Base-by-base conservation (phyloP, 1,140 invertebrate species). In the Calliphora vicina region DNA sequence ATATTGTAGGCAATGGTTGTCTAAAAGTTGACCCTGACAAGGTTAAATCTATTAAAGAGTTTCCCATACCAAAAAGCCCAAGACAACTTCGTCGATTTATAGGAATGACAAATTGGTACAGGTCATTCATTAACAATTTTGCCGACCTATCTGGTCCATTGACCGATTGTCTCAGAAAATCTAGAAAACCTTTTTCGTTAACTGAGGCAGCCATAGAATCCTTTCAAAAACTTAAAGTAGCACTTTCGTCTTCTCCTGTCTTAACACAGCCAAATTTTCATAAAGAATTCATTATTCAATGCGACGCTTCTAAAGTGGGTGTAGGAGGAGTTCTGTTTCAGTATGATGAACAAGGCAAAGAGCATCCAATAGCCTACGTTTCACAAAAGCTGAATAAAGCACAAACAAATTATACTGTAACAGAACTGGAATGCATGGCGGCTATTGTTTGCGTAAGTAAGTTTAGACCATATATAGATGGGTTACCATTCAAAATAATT, bases 61-160 rank as follows among this genome's bases (percentile, higher is more conserved):
- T n/a, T n/a, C n/a, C n/a, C n/a, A n/a, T n/a, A n/a, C n/a, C n/a
- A n/a, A n/a, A n/a, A n/a, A n/a, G n/a, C n/a, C n/a, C n/a, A n/a
- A n/a, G n/a, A n/a, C n/a, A n/a, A n/a, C n/a, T n/a, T n/a, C n/a
- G n/a, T n/a, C n/a, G n/a, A n/a, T n/a, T n/a, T n/a, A n/a, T n/a
- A n/a, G n/a, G n/a, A n/a, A n/a, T n/a, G n/a, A n/a, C n/a, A n/a
- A n/a, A 86, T 0, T 91, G 89, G 89, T 91, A 91, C 71, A 82
- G 89, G 0, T 20, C 85, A 0, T 91, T 91, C 80, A 85, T 91
- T 1, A 61, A 82, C 0, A 84, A 90, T 50, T 91, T 89, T 82
- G 85, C 90, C 0, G 82, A 45, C 3, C 74, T 13, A 15, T n/a
- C 74, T 72, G 12, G 29, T 4, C 29, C 8, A 2, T 23, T 85